A percentile compares a stretch with the other conserved stretches of the same genome.
Conservation (phyloP, 2,888 invertebrate genomes). For the Margaritifera margaritifera region DNA sequence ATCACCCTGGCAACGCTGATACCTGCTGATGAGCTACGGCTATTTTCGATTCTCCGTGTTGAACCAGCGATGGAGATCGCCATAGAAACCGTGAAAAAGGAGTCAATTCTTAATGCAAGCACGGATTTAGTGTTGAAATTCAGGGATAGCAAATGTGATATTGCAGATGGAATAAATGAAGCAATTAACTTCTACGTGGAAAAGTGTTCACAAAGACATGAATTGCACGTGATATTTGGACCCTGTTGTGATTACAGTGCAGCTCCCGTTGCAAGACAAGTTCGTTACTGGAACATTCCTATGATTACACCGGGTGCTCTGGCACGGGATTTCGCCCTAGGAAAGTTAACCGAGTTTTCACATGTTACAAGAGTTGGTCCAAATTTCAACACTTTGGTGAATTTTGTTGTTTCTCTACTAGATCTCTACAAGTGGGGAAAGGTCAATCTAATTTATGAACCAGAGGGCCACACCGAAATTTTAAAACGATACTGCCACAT, state of each 20-base stretch:
- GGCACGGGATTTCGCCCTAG: constrained; percentile 64
- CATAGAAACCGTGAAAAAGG: constrained; percentile 47
- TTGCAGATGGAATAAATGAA: constrained; percentile 60
- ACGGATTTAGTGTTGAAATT: constrained; percentile 21
- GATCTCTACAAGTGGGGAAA: constrained; percentile 44
- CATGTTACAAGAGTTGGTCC: constrained; percentile 79
- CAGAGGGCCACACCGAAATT: constrained; percentile 49
- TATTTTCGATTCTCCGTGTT: constrained; percentile 60
- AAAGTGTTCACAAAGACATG: constrained; percentile 11
- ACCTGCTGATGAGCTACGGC: constrained; percentile 45
- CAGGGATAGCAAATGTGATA: constrained; percentile 56
- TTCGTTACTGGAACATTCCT: constrained; percentile 84
- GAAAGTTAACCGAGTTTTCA: constrained; percentile 77
- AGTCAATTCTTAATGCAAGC: constrained; percentile 1
- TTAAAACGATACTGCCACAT: constrained; percentile 56
- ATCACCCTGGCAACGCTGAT: constrained; percentile 52
- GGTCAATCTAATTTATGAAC: constrained; percentile 53
- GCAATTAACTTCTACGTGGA: constrained; percentile 63
- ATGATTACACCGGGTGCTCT: constrained; percentile 81
- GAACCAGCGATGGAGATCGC: constrained; percentile 67
- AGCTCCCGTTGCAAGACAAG: constrained; percentile 88
- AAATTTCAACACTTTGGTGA: constrained; percentile 51
- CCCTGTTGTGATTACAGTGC: constrained; percentile 78
- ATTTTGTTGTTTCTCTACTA: constrained; percentile 41
- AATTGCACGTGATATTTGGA: constrained; percentile 66